These are phyloP conservation scores for Drosophila jambulina DNA, from an alignment of 1,140 invertebrate species.

Conservation along the genomic window DNA sequence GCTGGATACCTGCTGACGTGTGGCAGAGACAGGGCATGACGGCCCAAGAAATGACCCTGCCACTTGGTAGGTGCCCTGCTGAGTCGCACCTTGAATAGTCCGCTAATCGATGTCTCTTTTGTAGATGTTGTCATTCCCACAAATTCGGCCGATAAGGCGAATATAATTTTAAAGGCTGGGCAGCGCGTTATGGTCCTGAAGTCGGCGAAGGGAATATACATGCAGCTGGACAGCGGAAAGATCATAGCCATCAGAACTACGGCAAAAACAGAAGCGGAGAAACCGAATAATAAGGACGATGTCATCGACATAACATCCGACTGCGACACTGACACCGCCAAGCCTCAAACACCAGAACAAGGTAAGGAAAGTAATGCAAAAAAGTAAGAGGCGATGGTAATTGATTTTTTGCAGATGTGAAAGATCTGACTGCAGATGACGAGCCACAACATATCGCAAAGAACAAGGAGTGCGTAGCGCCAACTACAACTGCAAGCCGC, in stretches of 20 bases:
- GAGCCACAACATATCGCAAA: constrained; percentile 27
- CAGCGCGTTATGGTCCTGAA: constrained; percentile 97
- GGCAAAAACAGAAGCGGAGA: constrained; percentile 63
- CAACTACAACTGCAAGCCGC: constrained; percentile 15
- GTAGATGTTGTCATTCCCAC: constrained; percentile 97
- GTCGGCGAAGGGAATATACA: constrained; percentile 97
- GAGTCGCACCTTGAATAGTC: not conserved
- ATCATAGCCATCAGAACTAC: constrained; percentile 94
- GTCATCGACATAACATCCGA: constrained; percentile 82
- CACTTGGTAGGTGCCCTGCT: constrained; percentile 87
- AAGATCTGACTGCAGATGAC: constrained; percentile 38
- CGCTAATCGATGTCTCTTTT: constrained; percentile 27
- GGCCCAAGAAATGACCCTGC: constrained; percentile 96
- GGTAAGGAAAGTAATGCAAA: constrained; percentile 23
- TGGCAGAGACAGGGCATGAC: constrained; percentile 97
- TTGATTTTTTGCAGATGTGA: constrained; percentile 27
- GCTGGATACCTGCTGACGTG: constrained; percentile 94
- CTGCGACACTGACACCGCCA: constrained; percentile 64
- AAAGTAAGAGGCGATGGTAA: not conserved
- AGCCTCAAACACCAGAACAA: constrained; percentile 59
- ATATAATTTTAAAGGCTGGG: constrained; percentile 95
- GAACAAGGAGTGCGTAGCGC: constrained; percentile 27
- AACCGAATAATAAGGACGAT: constrained; percentile 64
- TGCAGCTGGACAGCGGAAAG: constrained; percentile 97
- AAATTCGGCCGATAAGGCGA: constrained; percentile 93